A percentile compares a stretch with the other conserved stretches of the same genome.
These are phyloP conservation scores for Stenolophus ochropezus DNA, from an alignment of 2,888 invertebrate species.

Conservation along the genomic window DNA sequence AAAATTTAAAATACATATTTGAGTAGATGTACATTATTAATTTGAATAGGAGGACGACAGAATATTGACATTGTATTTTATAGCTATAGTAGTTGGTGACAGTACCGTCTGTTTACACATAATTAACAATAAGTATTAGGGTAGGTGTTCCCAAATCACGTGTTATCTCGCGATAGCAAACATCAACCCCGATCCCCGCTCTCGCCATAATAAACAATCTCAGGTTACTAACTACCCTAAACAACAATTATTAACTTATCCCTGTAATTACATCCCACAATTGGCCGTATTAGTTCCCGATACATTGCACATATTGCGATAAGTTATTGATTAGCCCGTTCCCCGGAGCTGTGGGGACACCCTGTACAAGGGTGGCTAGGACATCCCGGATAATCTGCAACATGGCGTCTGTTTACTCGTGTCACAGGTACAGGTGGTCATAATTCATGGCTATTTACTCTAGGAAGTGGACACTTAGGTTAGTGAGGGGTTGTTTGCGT, in stretches of 20 bases:
- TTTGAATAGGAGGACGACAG: too few species aligned
- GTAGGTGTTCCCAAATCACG: not conserved
- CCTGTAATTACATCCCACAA: conserved; percentile 20
- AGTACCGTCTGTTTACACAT: too few species aligned
- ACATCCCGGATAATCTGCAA: conserved; percentile 3
- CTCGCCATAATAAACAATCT: conserved; percentile 14
- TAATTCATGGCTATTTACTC: conserved; percentile 53
- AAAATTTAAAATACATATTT: too few species aligned
- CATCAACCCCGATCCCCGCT: not conserved
- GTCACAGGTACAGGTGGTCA: conserved; percentile 31
- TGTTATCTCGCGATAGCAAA: not conserved
- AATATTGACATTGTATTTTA: too few species aligned
- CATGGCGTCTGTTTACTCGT: conserved; percentile 21
- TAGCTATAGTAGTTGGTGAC: too few species aligned
- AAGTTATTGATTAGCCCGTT: conserved; percentile 22
- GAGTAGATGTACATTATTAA: too few species aligned
- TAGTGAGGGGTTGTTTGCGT: not conserved
- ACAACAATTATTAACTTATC: conserved; percentile 33
- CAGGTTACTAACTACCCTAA: conserved; percentile 35
- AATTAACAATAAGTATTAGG: not conserved
- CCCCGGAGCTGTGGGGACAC: not conserved
- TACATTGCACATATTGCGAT: conserved; percentile 31
- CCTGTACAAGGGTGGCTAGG: not conserved
- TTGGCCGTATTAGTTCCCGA: conserved; percentile 17
- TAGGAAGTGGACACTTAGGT: not conserved